These are phyloP conservation scores for Himalopsyche phryganea DNA, from an alignment of 1,140 invertebrate genomes.

Conservation along the genomic window DNA sequence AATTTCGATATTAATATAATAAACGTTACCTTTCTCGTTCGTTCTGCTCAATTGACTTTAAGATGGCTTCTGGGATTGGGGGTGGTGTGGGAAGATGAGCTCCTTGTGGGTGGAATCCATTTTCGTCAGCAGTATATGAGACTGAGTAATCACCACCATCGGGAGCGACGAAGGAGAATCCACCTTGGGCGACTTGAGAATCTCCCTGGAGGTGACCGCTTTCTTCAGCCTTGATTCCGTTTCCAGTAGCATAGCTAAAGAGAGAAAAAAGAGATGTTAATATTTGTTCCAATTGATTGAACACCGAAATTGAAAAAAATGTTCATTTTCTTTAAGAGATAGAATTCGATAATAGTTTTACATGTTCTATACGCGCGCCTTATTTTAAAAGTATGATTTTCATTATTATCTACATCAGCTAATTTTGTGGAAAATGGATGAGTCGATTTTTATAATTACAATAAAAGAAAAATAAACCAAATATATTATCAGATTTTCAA, in stretches of 20 bases:
- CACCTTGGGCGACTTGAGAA: constrained; percentile 60
- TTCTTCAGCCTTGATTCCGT: constrained; percentile 43
- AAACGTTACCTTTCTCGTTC: no score
- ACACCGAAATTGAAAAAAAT: no score
- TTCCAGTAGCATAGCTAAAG: constrained; percentile 50
- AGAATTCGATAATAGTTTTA: no score
- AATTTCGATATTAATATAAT: no score
- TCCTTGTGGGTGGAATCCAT: constrained; percentile 72
- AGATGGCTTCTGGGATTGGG: constrained; percentile 60
- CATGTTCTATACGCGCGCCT: no score
- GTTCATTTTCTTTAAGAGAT: no score
- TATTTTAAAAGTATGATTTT: no score
- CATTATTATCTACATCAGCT: no score
- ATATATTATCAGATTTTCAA: no score
- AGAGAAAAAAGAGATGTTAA: constrained; percentile 15
- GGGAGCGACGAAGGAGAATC: constrained; percentile 70
- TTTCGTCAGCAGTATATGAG: constrained; percentile 75
- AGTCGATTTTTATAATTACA: no score
- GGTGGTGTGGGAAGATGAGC: constrained; percentile 75
- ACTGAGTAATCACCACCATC: constrained; percentile 67
- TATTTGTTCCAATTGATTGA: constrained; percentile 1
- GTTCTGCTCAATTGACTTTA: constrained; percentile 42
- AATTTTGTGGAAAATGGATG: no score
- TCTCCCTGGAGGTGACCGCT: constrained; percentile 40
- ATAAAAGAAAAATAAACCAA: no score